Percentiles rank a stretch among this genome's conserved stretches.
Evolutionary conservation across 2,888 invertebrate genomes (phyloP).

Genomic region (Brachyptera putata): DNA sequence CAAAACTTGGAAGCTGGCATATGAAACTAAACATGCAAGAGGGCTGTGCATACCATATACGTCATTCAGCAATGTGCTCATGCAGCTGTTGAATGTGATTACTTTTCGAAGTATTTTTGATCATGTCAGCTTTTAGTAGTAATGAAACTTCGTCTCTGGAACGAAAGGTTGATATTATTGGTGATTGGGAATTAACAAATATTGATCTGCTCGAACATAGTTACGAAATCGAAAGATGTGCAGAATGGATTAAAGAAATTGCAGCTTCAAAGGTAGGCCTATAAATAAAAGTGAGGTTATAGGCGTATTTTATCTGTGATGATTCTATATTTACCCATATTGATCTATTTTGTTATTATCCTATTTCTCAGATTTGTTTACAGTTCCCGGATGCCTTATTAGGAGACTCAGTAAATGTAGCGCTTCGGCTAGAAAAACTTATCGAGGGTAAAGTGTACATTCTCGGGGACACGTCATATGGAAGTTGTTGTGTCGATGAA

Average conservation of each 20-base stretch:
- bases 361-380: constrained; percentile 66
- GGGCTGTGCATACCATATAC: no score
- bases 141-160: background rate
- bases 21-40: no score
- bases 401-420: constrained; percentile 62
- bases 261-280: background rate
- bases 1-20: no score
- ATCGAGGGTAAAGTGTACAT: constrained; percentile 65
- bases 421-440: constrained; percentile 48
- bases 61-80: no score
- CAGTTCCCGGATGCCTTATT: constrained; percentile 88
- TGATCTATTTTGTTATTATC: constrained; percentile 1
- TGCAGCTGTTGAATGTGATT: no score
- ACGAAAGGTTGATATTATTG: background rate
- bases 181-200: background rate
- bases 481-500: constrained; percentile 88
- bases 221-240: background rate
- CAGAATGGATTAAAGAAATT: background rate
- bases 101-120: no score
- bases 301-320: background rate
- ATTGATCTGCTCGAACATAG: background rate
- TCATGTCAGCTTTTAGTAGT: background rate
- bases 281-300: background rate
- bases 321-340: background rate
- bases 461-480: constrained; percentile 87